Conservation (phyloP, 1,140 invertebrate species). For the Cardiocondyla obscurior region DNA sequence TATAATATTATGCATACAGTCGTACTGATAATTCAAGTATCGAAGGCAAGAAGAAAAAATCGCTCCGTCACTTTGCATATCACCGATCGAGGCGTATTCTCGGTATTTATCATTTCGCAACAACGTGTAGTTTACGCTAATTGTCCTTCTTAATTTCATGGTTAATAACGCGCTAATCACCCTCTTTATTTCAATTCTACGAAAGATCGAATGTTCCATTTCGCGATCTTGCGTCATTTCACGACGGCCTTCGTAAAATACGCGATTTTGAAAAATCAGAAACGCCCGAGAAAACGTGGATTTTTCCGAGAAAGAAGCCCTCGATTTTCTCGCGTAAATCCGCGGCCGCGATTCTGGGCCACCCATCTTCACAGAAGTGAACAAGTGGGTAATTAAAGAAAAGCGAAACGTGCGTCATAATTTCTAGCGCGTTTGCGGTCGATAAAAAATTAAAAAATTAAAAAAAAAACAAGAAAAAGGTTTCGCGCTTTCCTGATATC, state of each 20-base stretch:
- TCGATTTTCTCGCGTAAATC: neutral
- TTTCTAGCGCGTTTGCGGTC: neutral
- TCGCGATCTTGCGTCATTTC: neutral
- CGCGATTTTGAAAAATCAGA: neutral
- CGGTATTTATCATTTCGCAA: neutral
- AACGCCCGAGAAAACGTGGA: neutral
- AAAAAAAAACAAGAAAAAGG: too few relatives aligned
- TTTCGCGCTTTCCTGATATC: neutral
- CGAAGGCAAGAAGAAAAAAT: neutral
- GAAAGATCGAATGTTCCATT: neutral
- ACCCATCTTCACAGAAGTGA: slow-evolving; percentile 3
- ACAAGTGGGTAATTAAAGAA: slow-evolving; percentile 25
- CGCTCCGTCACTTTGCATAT: neutral
- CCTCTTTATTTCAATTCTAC: neutral
- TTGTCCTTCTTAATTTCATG: neutral
- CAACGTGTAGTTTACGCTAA: neutral
- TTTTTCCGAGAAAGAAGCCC: neutral
- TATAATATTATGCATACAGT: neutral
- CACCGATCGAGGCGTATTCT: neutral
- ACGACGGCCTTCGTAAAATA: neutral
- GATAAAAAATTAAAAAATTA: neutral
- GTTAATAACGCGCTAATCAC: neutral
- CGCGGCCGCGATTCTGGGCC: neutral
- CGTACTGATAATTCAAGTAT: neutral
- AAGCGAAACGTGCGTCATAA: slow-evolving; percentile 8